These are phyloP conservation scores for Rattus norvegicus DNA, from an alignment of 2,113 vertebrate species.

Conservation along the genomic window GRCr8 NC_086026.1:14597501-14598000, in stretches of 20 bases:
- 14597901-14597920: background rate
- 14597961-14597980: background rate
- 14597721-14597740: background rate
- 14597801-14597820: background rate
- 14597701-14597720: background rate
- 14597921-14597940: background rate
- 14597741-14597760: background rate
- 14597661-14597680: conserved; percentile 30
- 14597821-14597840: background rate
- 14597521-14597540: background rate
- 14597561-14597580: background rate
- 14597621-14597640: background rate
- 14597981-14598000: background rate
- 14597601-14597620: background rate
- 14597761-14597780: background rate
- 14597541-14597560: background rate
- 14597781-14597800: background rate
- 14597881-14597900: background rate
- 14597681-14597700: background rate
- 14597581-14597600: background rate
- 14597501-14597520: background rate
- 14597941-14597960: background rate
- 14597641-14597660: background rate
- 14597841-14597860: background rate
- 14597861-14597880: background rate